phyloP scores from a whole-genome alignment of 2,113 vertebrate species.

The Myrmophylax atrothorax region DNA sequence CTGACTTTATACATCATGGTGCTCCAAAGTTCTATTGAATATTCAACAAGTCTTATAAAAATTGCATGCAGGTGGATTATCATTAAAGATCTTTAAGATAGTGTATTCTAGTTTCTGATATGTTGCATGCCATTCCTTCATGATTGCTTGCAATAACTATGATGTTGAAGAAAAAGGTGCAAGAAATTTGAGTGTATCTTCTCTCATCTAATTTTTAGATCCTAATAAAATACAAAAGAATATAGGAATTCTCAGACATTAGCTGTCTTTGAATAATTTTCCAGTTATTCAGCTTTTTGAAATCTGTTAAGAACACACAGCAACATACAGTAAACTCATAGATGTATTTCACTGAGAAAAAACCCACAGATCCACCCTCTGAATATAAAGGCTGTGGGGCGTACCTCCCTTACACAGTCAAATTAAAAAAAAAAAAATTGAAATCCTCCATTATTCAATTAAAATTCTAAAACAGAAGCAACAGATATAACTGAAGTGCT shows the following conservation, averaged over 20 bases:
- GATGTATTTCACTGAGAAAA: background rate
- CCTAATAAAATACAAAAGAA: background rate
- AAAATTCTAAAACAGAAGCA: background rate
- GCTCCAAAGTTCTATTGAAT: slow-evolving; percentile 50
- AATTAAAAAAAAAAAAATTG: background rate
- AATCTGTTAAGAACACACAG: background rate
- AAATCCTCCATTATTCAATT: background rate
- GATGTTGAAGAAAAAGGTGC: background rate
- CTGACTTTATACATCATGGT: slow-evolving; percentile 1
- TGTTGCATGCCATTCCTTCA: background rate
- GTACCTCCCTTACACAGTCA: background rate
- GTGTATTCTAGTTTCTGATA: background rate
- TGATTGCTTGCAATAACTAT: background rate
- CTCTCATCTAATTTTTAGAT: background rate
- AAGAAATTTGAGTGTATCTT: background rate
- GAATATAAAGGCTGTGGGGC: background rate
- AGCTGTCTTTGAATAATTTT: background rate
- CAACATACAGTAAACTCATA: background rate
- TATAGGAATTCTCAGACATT: background rate
- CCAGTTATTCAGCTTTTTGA: background rate
- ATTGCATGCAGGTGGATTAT: slow-evolving; percentile 34
- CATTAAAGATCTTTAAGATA: slow-evolving; percentile 22
- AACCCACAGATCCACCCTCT: background rate
- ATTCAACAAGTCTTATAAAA: slow-evolving; percentile 59
- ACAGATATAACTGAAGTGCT: background rate